A percentile compares a stretch with the other conserved stretches of the same genome.
These are phyloP conservation scores for Ispidina lecontei DNA, from an alignment of 2,797 vertebrate genomes.

Conservation along the genomic window DNA sequence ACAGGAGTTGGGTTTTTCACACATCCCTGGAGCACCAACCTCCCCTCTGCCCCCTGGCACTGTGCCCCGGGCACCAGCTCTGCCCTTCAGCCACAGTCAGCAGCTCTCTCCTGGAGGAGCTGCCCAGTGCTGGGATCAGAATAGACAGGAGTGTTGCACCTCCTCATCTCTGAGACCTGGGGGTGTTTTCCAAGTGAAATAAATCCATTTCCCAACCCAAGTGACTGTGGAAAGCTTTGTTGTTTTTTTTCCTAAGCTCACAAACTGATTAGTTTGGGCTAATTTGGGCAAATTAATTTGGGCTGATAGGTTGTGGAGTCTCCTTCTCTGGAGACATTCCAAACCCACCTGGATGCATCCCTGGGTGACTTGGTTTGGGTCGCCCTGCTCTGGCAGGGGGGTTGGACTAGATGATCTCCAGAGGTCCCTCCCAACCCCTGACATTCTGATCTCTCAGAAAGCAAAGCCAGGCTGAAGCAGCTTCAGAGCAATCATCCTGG, in stretches of 20 bases:
- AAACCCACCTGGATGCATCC: too few species aligned
- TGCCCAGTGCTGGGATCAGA: neutral
- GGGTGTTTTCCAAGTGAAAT: neutral
- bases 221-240: neutral
- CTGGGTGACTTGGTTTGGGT: too few species aligned
- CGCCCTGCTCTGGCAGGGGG: too few species aligned
- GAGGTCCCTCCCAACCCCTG: too few species aligned
- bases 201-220: neutral
- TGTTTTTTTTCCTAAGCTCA: too few species aligned
- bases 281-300: too few species aligned
- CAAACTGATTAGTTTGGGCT: too few species aligned
- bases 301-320: too few species aligned
- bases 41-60: accelerated
- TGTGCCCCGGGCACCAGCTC: accelerated
- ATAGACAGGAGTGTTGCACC: neutral
- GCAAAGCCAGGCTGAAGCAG: neutral
- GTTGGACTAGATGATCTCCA: too few species aligned
- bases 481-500: neutral
- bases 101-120: neutral
- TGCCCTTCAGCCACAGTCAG: neutral
- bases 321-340: too few species aligned
- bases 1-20: neutral
- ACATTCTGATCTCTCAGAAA: neutral
- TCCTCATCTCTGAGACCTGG: neutral
- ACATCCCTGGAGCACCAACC: neutral